Evolutionary conservation across 2,888 invertebrate species (phyloP).

Genomic region (Nycteola revayana): DNA sequence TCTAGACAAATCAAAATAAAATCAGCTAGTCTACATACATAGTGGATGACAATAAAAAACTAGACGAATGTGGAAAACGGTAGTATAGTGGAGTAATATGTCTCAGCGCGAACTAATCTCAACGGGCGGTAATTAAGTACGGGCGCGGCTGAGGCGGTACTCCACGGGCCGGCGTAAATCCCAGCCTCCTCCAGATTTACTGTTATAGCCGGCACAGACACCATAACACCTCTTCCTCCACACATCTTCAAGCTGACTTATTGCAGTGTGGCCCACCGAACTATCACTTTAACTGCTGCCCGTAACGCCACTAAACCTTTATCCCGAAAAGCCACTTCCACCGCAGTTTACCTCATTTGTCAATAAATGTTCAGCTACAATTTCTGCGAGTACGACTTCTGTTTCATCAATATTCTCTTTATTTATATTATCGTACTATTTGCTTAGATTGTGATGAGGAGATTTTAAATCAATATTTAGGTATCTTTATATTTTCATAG

Average conservation of each 20-base stretch:
- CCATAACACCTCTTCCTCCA: slow-evolving; percentile 45
- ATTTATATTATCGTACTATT: too few species aligned
- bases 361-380: too few species aligned
- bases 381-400: too few species aligned
- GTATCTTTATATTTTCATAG: slow-evolving; percentile 6
- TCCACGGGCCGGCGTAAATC: slow-evolving; percentile 58
- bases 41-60: too few species aligned
- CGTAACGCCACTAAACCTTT: slow-evolving; percentile 42
- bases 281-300: slow-evolving; percentile 51
- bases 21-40: too few species aligned
- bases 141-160: slow-evolving; percentile 45
- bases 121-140: slow-evolving; percentile 69
- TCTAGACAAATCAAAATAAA: too few species aligned
- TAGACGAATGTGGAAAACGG: too few species aligned
- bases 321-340: slow-evolving; percentile 26
- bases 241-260: slow-evolving; percentile 56
- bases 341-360: slow-evolving; percentile 26
- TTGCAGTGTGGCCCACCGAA: slow-evolving; percentile 42
- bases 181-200: slow-evolving; percentile 72
- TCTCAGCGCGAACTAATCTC: slow-evolving; percentile 58
- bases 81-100: slow-evolving; percentile 40
- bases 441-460: too few species aligned
- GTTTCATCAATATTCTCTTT: too few species aligned
- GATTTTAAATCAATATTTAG: too few species aligned
- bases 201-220: slow-evolving; percentile 65